phyloP scores from a whole-genome alignment of 2,113 vertebrate genomes.

The Perccottus glenii region DNA sequence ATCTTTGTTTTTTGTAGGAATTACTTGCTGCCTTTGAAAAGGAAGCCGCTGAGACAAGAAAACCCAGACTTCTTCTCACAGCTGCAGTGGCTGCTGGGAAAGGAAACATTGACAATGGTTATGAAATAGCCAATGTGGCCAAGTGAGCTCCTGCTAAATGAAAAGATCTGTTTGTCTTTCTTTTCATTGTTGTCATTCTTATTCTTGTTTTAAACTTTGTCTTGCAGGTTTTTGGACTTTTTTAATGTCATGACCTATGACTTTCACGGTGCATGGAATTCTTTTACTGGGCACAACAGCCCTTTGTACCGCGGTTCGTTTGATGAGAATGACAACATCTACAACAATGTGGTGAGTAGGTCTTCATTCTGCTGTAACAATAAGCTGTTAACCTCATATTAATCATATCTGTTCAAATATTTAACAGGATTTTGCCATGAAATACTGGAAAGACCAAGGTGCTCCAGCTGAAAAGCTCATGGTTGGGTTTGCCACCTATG shows the following conservation, averaged over 20 bases:
- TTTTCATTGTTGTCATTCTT: background rate
- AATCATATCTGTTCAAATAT: background rate
- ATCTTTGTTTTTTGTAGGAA: slow-evolving; percentile 67
- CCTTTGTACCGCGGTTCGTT: slow-evolving; percentile 65
- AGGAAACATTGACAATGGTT: slow-evolving; percentile 69
- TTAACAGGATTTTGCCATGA: slow-evolving; percentile 76
- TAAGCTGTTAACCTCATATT: no score
- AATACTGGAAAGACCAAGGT: slow-evolving; percentile 75
- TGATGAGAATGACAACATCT: slow-evolving; percentile 24
- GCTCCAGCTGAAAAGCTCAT: slow-evolving; percentile 76
- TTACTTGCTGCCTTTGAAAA: slow-evolving; percentile 71
- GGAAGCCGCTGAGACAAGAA: slow-evolving; percentile 63
- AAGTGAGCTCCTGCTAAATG: slow-evolving; percentile 66
- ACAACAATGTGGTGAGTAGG: slow-evolving; percentile 71
- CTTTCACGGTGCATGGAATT: slow-evolving; percentile 78
- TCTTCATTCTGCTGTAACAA: background rate
- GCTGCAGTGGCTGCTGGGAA: slow-evolving; percentile 79
- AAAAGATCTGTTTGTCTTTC: background rate
- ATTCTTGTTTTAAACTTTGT: background rate
- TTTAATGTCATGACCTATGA: slow-evolving; percentile 84
- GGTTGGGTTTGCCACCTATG: slow-evolving; percentile 80
- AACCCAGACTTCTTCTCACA: slow-evolving; percentile 70
- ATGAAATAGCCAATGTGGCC: slow-evolving; percentile 74
- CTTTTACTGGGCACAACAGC: slow-evolving; percentile 78
- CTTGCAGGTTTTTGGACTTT: slow-evolving; percentile 75